Evolutionary conservation across 2,888 invertebrate genomes (phyloP).

Genomic region (Nomada fabriciana): DNA sequence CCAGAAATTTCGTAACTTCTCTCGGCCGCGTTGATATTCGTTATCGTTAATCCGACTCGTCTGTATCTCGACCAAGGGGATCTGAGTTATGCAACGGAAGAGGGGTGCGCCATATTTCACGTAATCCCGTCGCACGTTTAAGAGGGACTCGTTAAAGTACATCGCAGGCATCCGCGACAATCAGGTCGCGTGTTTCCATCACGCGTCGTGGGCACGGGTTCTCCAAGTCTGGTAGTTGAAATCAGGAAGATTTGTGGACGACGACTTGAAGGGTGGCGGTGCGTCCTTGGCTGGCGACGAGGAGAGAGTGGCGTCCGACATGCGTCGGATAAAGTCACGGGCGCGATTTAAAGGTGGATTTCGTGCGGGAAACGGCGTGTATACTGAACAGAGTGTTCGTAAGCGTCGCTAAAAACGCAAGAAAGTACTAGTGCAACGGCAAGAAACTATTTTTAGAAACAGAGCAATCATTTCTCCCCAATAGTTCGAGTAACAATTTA

Average conservation of each 20-base stretch:
- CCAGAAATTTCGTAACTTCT: conserved; percentile 32
- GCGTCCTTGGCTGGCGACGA: conserved; percentile 38
- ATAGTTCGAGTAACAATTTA: no score
- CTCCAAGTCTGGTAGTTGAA: conserved; percentile 54
- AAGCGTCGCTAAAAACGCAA: no score
- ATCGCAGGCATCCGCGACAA: conserved; percentile 63
- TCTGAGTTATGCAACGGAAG: conserved; percentile 34
- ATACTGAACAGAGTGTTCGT: background rate
- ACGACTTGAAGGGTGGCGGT: background rate
- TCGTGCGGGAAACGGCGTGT: conserved; percentile 54
- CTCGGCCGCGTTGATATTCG: conserved; percentile 20
- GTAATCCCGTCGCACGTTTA: conserved; percentile 51
- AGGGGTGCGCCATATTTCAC: conserved; percentile 37
- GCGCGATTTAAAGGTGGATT: conserved; percentile 65
- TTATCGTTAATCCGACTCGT: conserved; percentile 45
- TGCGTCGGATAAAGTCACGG: conserved; percentile 60
- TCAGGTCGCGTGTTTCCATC: conserved; percentile 54
- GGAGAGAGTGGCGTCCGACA: conserved; percentile 39
- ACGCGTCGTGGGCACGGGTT: conserved; percentile 38
- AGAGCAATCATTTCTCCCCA: no score
- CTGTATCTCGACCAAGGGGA: background rate
- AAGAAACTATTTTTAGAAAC: no score
- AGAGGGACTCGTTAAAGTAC: conserved; percentile 55
- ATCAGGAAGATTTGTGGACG: conserved; percentile 66
- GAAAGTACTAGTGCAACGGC: no score